These are phyloP conservation scores for Hydroisotoma schaefferi DNA, from an alignment of 2,888 invertebrate species.

Conservation along the genomic window DNA sequence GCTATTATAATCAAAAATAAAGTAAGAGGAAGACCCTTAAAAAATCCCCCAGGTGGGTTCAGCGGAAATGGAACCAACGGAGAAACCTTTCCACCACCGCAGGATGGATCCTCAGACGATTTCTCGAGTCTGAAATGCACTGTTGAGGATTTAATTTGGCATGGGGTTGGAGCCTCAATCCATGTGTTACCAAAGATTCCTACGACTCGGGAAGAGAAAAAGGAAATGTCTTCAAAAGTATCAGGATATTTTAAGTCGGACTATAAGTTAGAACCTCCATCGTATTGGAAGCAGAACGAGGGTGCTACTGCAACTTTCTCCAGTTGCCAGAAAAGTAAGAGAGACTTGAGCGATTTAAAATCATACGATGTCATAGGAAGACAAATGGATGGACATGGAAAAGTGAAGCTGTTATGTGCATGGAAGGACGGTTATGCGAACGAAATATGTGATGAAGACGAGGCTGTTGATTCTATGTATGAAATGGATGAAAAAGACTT, in stretches of 20 bases:
- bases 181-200: slow-evolving; percentile 12
- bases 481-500: neutral
- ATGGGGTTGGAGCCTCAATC: slow-evolving; percentile 4
- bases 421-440: slow-evolving; percentile 38
- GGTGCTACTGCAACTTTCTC: neutral
- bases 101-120: neutral
- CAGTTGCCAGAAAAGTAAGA: slow-evolving; percentile 19
- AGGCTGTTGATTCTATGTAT: neutral
- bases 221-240: slow-evolving; percentile 10
- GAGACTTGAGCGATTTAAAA: slow-evolving; percentile 39
- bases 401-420: slow-evolving; percentile 30
- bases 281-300: slow-evolving; percentile 29
- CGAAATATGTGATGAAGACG: slow-evolving; percentile 28
- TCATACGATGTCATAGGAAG: slow-evolving; percentile 41
- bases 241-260: slow-evolving; percentile 12
- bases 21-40: neutral
- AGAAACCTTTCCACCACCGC: too few species aligned
- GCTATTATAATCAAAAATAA: neutral
- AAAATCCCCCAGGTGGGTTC: neutral
- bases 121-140: neutral
- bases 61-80: neutral
- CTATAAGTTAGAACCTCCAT: slow-evolving; percentile 24
- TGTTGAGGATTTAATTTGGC: slow-evolving; percentile 3
- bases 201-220: neutral
- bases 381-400: slow-evolving; percentile 26